These are phyloP conservation scores for Penaeus monodon DNA, from an alignment of 2,888 invertebrate genomes.

Conservation along the genomic window DNA sequence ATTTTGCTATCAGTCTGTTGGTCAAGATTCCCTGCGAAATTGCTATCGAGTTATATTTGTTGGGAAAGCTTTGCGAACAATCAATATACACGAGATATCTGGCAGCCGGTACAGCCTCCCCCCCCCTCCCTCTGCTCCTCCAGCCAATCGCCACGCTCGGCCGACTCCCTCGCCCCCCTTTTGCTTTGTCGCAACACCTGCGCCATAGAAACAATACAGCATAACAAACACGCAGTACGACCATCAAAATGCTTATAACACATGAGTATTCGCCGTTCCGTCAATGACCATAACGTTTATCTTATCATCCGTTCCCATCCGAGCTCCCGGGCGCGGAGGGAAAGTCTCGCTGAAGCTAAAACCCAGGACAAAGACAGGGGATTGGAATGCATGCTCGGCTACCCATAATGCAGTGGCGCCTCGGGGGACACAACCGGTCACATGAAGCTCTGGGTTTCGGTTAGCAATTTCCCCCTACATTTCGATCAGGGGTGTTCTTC, in stretches of 20 bases:
- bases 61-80: background rate
- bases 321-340: too few relatives aligned
- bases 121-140: slow-evolving; percentile 25
- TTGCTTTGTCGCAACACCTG: slow-evolving; percentile 26
- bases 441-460: slow-evolving; percentile 57
- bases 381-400: slow-evolving; percentile 44
- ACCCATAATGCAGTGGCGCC: slow-evolving; percentile 62
- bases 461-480: slow-evolving; percentile 59
- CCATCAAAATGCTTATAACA: background rate
- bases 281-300: too few relatives aligned
- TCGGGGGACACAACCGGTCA: slow-evolving; percentile 62
- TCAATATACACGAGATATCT: background rate
- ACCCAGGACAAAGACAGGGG: slow-evolving; percentile 1
- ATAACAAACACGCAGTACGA: background rate
- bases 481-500: slow-evolving; percentile 59
- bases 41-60: too few relatives aligned
- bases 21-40: background rate
- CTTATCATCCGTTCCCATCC: too few relatives aligned
- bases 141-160: slow-evolving; percentile 53
- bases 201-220: background rate
- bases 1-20: background rate
- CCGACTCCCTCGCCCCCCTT: slow-evolving; percentile 50
- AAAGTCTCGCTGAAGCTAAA: background rate
- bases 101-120: background rate
- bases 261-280: too few relatives aligned